These are phyloP conservation scores for Excalfactoria chinensis DNA, from an alignment of 2,113 vertebrate species.

Conservation along the genomic window DNA sequence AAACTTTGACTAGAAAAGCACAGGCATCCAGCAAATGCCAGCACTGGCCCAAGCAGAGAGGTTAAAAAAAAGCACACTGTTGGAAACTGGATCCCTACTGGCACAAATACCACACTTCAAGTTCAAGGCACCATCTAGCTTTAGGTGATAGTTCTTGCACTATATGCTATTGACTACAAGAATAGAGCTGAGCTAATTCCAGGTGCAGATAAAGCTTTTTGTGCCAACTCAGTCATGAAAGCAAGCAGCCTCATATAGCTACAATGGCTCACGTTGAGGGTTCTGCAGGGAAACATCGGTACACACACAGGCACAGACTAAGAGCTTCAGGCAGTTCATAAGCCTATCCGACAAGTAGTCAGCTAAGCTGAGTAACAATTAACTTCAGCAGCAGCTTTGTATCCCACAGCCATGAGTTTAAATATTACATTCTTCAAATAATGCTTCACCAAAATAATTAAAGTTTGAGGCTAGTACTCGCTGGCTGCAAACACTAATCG, in stretches of 20 bases:
- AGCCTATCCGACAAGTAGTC: neutral
- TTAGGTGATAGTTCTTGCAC: neutral
- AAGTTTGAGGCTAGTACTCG: no score
- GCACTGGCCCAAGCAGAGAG: neutral
- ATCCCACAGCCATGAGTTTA: neutral
- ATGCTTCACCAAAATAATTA: neutral
- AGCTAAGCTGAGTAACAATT: neutral
- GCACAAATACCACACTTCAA: neutral
- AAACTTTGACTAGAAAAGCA: neutral
- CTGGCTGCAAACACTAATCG: neutral
- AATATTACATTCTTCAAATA: neutral
- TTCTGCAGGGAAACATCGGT: neutral
- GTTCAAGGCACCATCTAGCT: neutral
- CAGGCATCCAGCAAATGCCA: neutral
- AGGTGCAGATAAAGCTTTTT: neutral
- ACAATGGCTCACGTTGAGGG: neutral
- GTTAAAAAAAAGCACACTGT: neutral
- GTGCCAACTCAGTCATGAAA: neutral
- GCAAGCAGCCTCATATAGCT: neutral
- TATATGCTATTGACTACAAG: neutral
- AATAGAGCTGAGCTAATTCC: neutral
- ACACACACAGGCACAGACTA: neutral
- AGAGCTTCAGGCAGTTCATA: neutral
- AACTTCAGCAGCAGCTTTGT: neutral
- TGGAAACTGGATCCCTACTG: neutral